These are phyloP conservation scores for Cynocephalus volans DNA, from an alignment of 2,113 vertebrate species.

Conservation along the genomic window DNA sequence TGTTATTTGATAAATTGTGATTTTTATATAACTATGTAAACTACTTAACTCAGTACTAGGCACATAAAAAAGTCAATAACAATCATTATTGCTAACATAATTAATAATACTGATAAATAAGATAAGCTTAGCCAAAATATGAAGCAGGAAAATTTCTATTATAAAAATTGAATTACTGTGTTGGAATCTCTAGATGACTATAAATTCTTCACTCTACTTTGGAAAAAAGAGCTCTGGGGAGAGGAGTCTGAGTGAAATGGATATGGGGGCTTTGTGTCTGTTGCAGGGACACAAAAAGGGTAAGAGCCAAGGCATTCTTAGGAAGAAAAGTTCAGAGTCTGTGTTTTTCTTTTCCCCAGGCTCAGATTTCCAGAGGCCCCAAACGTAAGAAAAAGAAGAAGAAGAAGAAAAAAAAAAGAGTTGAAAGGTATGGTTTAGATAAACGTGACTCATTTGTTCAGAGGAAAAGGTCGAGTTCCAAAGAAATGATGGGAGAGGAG, in stretches of 20 bases:
- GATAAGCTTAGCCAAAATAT: conserved; percentile 23
- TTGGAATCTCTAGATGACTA: conserved; percentile 42
- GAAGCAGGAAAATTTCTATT: conserved; percentile 9
- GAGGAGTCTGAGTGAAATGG: conserved; percentile 35
- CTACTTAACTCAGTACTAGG: background rate
- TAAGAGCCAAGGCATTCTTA: conserved; percentile 48
- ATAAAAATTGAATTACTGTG: conserved; percentile 28
- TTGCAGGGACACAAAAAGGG: background rate
- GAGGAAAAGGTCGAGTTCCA: conserved; percentile 53
- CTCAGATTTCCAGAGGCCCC: conserved; percentile 75
- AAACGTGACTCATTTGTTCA: conserved; percentile 58
- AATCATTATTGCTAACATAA: background rate
- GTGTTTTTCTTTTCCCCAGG: conserved; percentile 69
- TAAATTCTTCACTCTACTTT: conserved; percentile 32
- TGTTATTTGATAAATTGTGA: background rate
- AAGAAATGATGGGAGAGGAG: background rate
- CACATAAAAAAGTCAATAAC: background rate
- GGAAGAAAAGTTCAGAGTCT: conserved; percentile 56
- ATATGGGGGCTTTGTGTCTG: conserved; percentile 22
- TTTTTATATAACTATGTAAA: background rate
- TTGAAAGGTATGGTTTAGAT: conserved; percentile 62
- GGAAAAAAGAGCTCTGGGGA: conserved; percentile 47
- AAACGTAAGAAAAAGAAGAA: conserved; percentile 59
- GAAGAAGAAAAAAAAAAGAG: background rate
- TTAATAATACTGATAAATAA: conserved; percentile 17